Conservation (phyloP, 2,888 invertebrate species). For the Calephelis perditalis region DNA sequence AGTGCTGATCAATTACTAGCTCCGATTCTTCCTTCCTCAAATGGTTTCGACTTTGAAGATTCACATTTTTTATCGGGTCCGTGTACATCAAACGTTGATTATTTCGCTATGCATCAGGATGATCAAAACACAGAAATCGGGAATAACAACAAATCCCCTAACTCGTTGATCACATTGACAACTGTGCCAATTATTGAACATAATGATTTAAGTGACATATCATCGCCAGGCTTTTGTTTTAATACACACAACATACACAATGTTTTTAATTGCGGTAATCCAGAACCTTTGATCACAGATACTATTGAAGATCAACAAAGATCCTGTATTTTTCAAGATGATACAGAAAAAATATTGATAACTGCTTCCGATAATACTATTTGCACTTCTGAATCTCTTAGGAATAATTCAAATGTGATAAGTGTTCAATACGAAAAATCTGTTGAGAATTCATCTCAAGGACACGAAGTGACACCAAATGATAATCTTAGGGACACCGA, state of each 20-base stretch:
- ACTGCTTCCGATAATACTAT: conserved; percentile 19
- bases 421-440: conserved; percentile 18
- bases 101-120: conserved; percentile 17
- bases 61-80: conserved; percentile 17
- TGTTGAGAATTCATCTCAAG: conserved; percentile 19
- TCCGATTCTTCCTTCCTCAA: conserved; percentile 17
- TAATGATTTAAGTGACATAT: conserved; percentile 23
- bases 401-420: conserved; percentile 20
- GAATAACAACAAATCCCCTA: conserved; percentile 20
- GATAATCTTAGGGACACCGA: conserved; percentile 16
- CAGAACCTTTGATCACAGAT: conserved; percentile 20
- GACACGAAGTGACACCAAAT: conserved; percentile 17
- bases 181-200: conserved; percentile 22
- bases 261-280: conserved; percentile 19
- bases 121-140: conserved; percentile 15
- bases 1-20: conserved; percentile 18
- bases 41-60: conserved; percentile 17
- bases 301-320: conserved; percentile 18
- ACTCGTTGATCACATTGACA: conserved; percentile 23
- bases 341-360: conserved; percentile 19
- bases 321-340: conserved; percentile 18
- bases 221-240: conserved; percentile 20
- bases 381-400: conserved; percentile 20
- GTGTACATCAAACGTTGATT: conserved; percentile 18
- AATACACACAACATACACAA: conserved; percentile 18